A percentile compares a stretch with the other conserved stretches of the same genome.
These are phyloP conservation scores for Potorous gilbertii DNA, from an alignment of 2,797 vertebrate genomes.

Conservation along the genomic window DNA sequence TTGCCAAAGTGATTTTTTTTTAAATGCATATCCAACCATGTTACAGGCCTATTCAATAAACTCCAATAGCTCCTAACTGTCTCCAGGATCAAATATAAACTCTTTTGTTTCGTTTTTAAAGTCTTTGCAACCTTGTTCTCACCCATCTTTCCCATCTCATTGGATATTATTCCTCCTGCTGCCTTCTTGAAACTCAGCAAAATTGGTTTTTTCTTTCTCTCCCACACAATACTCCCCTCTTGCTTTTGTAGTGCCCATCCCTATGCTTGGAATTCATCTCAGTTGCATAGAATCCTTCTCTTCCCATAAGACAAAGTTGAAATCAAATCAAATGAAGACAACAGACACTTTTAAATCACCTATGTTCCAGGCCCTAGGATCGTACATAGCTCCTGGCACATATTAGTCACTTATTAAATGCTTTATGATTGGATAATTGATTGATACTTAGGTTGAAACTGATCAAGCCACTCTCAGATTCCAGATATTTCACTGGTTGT, in stretches of 20 bases:
- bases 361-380: too few relatives aligned
- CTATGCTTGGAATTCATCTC: neutral
- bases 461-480: neutral
- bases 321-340: neutral
- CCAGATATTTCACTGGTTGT: neutral
- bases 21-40: neutral
- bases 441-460: conserved; percentile 17
- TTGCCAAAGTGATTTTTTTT: neutral
- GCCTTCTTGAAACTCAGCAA: neutral
- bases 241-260: neutral
- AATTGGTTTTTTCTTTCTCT: neutral
- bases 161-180: neutral
- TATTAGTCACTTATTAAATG: conserved; percentile 11
- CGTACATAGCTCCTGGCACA: neutral
- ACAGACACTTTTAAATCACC: too few relatives aligned
- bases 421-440: neutral
- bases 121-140: neutral
- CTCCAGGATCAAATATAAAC: neutral
- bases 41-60: neutral
- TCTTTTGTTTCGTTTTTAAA: neutral
- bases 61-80: neutral
- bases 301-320: neutral
- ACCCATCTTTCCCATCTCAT: neutral
- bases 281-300: neutral
- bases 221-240: neutral